Percentiles rank a stretch among this genome's conserved stretches.
These are phyloP conservation scores for Thamnophis elegans DNA, from an alignment of 2,797 vertebrate species.

Conservation along the genomic window DNA sequence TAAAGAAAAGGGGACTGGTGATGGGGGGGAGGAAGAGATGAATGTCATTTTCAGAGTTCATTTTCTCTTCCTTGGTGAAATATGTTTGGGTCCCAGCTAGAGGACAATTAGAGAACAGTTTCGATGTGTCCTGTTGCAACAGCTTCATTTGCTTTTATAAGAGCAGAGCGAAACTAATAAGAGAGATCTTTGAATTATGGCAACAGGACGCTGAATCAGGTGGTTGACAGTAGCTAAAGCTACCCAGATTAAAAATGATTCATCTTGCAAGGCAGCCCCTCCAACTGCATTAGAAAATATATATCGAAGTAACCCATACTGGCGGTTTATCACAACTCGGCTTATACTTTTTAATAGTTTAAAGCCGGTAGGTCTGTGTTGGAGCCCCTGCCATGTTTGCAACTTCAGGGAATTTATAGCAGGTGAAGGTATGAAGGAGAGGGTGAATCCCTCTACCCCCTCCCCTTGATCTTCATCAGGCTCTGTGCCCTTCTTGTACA, in stretches of 20 bases:
- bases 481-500: slow-evolving; percentile 18
- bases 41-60: slow-evolving; percentile 63
- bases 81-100: slow-evolving; percentile 65
- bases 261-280: slow-evolving; percentile 67
- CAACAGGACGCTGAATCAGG: slow-evolving; percentile 71
- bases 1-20: background rate
- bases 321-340: slow-evolving; percentile 70
- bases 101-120: slow-evolving; percentile 65
- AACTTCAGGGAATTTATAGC: slow-evolving; percentile 69
- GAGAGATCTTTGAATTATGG: slow-evolving; percentile 78
- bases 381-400: slow-evolving; percentile 68
- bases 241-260: slow-evolving; percentile 77
- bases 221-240: slow-evolving; percentile 71
- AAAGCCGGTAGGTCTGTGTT: slow-evolving; percentile 62
- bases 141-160: slow-evolving; percentile 73
- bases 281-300: slow-evolving; percentile 73
- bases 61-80: slow-evolving; percentile 69
- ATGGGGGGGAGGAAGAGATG: slow-evolving; percentile 54
- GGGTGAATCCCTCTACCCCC: slow-evolving; percentile 51
- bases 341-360: slow-evolving; percentile 75
- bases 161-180: slow-evolving; percentile 75
- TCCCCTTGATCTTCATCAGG: slow-evolving; percentile 54
- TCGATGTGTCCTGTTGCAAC: slow-evolving; percentile 62
- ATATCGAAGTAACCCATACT: slow-evolving; percentile 76
- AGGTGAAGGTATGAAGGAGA: slow-evolving; percentile 61